phyloP scores from a whole-genome alignment of 2,888 invertebrate species.

The Tinea pellionella region DNA sequence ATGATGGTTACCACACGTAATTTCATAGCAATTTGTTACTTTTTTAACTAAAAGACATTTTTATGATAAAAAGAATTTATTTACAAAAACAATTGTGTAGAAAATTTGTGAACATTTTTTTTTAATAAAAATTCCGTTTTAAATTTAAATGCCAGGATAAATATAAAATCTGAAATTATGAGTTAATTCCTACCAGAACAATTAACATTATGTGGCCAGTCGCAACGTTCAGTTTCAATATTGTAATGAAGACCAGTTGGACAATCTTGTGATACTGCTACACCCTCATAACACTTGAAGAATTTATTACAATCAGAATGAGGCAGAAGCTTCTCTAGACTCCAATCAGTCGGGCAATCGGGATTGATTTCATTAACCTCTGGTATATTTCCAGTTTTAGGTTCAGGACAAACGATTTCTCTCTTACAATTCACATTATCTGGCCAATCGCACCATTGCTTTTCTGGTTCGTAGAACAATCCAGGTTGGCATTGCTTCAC shows the following conservation, averaged over 20 bases:
- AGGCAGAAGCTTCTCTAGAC: slow-evolving; percentile 61
- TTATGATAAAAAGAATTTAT: too few relatives aligned
- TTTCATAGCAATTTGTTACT: too few relatives aligned
- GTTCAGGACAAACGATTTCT: neutral
- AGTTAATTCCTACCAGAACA: slow-evolving; percentile 43
- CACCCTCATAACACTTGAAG: slow-evolving; percentile 74
- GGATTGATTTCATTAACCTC: neutral
- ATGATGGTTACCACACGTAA: too few relatives aligned
- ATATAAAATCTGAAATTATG: neutral
- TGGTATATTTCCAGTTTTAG: neutral
- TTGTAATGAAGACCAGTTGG: slow-evolving; percentile 70
- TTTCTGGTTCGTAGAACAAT: slow-evolving; percentile 57
- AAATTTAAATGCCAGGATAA: too few relatives aligned
- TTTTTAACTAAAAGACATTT: too few relatives aligned
- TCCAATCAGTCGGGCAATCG: slow-evolving; percentile 27
- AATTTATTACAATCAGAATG: slow-evolving; percentile 71
- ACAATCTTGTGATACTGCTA: slow-evolving; percentile 69
- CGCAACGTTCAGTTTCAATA: slow-evolving; percentile 66
- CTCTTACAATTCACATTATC: slow-evolving; percentile 64
- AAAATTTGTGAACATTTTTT: too few relatives aligned
- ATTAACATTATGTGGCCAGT: slow-evolving; percentile 72
- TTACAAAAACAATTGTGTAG: too few relatives aligned
- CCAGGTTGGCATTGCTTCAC: slow-evolving; percentile 64
- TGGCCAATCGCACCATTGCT: slow-evolving; percentile 63
- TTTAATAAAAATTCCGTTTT: too few relatives aligned